A percentile compares a stretch with the other conserved stretches of the same genome.
Evolutionary conservation across 2,797 vertebrate species (phyloP).

Genomic region (Pantherophis alleghaniensis): DNA sequence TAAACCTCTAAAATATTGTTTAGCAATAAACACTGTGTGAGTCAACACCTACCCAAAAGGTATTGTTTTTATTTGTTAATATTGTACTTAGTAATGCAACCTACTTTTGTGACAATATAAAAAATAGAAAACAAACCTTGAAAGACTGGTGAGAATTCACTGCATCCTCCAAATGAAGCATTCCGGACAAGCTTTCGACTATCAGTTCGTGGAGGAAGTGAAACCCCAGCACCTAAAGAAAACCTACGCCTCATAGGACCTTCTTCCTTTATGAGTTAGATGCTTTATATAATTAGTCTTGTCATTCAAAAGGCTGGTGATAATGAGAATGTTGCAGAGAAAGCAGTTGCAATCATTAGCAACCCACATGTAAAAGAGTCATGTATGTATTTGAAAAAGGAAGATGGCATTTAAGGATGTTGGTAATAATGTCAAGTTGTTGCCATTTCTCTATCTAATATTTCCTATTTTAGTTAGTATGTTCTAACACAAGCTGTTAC

Average conservation of each 20-base stretch:
- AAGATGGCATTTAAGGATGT: conserved; percentile 63
- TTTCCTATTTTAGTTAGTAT: conserved; percentile 15
- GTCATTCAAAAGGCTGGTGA: conserved; percentile 71
- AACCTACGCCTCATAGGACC: conserved; percentile 87
- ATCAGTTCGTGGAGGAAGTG: conserved; percentile 82
- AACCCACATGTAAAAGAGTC: conserved; percentile 69
- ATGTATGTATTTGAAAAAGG: conserved; percentile 66
- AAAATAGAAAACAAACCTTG: conserved; percentile 83
- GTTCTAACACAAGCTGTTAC: conserved; percentile 9
- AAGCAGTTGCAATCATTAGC: conserved; percentile 71
- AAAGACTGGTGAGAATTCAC: conserved; percentile 87
- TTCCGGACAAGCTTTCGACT: conserved; percentile 95
- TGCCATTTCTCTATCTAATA: conserved; percentile 30
- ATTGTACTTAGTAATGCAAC: background rate
- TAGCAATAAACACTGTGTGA: background rate
- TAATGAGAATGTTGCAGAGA: conserved; percentile 68
- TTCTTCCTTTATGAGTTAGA: conserved; percentile 91
- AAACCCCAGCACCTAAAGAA: conserved; percentile 87
- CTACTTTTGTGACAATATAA: conserved; percentile 18
- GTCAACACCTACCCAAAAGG: background rate
- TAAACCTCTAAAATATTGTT: background rate
- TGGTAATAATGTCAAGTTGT: conserved; percentile 61
- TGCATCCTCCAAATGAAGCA: conserved; percentile 96
- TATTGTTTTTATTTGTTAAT: background rate
- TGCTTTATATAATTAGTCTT: conserved; percentile 65